Evolutionary conservation across 2,888 invertebrate species (phyloP).

Genomic region (Phalangium opilio): DNA sequence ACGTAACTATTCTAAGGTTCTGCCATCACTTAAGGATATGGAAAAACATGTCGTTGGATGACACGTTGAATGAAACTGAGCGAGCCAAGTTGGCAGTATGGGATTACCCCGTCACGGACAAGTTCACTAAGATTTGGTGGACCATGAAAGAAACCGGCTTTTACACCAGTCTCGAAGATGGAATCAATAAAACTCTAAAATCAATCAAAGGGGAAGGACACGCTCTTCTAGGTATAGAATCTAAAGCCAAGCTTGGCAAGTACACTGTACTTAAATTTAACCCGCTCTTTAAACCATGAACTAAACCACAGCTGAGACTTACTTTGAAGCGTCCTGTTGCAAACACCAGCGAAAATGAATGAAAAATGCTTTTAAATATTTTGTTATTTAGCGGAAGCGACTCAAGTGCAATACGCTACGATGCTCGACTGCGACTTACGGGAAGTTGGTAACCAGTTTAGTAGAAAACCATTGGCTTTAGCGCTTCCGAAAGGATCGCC

Average conservation of each 20-base stretch:
- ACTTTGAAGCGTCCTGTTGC: not conserved
- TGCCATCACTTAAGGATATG: slow-evolving; percentile 55
- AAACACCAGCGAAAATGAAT: not conserved
- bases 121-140: slow-evolving; percentile 97
- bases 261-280: no score
- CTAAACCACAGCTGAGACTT: no score
- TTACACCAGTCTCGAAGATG: slow-evolving; percentile 61
- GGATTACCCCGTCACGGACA: slow-evolving; percentile 97
- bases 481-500: slow-evolving; percentile 93
- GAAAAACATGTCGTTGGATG: slow-evolving; percentile 95
- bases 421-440: slow-evolving; percentile 74
- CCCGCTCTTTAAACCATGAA: no score
- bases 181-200: slow-evolving; percentile 41
- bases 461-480: slow-evolving; percentile 89
- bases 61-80: slow-evolving; percentile 74
- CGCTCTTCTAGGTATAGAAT: no score
- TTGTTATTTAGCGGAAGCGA: slow-evolving; percentile 56
- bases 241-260: no score
- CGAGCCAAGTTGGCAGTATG: slow-evolving; percentile 88
- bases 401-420: slow-evolving; percentile 66
- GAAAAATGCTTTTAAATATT: not conserved
- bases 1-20: no score
- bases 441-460: slow-evolving; percentile 90
- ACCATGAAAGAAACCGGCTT: slow-evolving; percentile 75
- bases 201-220: no score